Evolutionary conservation across 2,888 invertebrate genomes (phyloP).

Genomic region (Temnothorax ravouxi): DNA sequence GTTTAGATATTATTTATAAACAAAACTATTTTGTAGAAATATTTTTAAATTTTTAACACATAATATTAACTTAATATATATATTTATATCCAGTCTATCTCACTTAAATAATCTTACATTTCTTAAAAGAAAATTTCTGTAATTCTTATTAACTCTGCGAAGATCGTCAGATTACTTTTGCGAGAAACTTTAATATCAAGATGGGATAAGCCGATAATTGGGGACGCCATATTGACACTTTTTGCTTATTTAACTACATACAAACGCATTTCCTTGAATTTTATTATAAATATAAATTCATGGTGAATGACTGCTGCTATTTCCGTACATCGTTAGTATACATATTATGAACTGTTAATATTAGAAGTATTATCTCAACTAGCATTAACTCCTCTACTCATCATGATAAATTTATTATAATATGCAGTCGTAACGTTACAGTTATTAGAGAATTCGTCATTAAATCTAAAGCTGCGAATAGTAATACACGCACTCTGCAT

Average conservation of each 20-base stretch:
- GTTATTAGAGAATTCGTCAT: conserved; percentile 14
- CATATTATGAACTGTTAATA: conserved; percentile 15
- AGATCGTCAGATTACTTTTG: conserved; percentile 21
- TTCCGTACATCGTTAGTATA: conserved; percentile 11
- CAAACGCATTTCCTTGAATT: conserved; percentile 4
- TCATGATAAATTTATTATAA: conserved; percentile 28
- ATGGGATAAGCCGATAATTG: conserved; percentile 42
- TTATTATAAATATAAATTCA: conserved; percentile 48
- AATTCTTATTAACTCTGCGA: conserved; percentile 22
- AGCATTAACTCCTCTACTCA: background rate
- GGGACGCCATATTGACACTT: conserved; percentile 25
- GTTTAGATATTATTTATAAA: background rate
- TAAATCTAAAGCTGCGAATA: conserved; percentile 11
- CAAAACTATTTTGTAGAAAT: conserved; percentile 13
- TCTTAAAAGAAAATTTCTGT: conserved; percentile 24
- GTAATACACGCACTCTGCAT: background rate
- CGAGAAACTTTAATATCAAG: conserved; percentile 41
- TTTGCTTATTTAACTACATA: conserved; percentile 24
- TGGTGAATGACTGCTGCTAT: background rate
- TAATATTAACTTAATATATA: background rate
- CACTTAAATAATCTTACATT: conserved; percentile 25
- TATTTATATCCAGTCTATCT: conserved; percentile 15
- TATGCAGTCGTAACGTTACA: background rate
- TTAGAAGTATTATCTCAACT: conserved; percentile 17
- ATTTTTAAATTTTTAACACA: background rate